These are phyloP conservation scores for Perca fluviatilis DNA, from an alignment of 2,113 vertebrate species.

Conservation along the genomic window DNA sequence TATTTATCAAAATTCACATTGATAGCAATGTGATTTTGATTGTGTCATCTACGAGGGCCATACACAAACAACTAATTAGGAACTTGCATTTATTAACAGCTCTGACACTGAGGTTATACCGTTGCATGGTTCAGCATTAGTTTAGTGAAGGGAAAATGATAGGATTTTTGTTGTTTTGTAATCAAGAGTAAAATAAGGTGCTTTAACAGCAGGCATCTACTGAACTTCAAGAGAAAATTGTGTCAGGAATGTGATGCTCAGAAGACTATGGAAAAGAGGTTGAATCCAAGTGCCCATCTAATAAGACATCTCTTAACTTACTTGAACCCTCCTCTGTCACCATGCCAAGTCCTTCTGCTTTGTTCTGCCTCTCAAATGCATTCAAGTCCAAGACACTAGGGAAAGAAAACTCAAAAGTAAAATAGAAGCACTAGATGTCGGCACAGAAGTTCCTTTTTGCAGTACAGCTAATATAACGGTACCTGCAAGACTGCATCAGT, in stretches of 20 bases:
- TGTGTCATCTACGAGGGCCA: slow-evolving; percentile 13
- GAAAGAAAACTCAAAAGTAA: slow-evolving; percentile 28
- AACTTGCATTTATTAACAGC: slow-evolving; percentile 2
- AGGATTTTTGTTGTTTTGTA: not conserved
- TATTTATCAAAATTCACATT: slow-evolving; percentile 55
- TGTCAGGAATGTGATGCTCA: not conserved
- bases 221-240: slow-evolving; percentile 3
- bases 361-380: slow-evolving; percentile 99
- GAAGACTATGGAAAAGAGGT: not conserved
- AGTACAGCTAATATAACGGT: not conserved
- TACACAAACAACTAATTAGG: slow-evolving; percentile 19
- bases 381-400: slow-evolving; percentile 97
- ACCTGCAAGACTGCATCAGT: slow-evolving; percentile 99
- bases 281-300: not conserved
- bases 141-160: not conserved
- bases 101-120: slow-evolving; percentile 15
- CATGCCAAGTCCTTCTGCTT: slow-evolving; percentile 99
- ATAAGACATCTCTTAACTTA: slow-evolving; percentile 83
- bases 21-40: slow-evolving; percentile 49
- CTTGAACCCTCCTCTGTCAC: slow-evolving; percentile 98
- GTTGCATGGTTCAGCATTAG: slow-evolving; percentile 71
- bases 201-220: not conserved
- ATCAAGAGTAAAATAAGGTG: slow-evolving; percentile 4
- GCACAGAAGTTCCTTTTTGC: not conserved
- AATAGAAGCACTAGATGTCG: not conserved